phyloP scores from a whole-genome alignment of 2,888 invertebrate species.

The Orgyia antiqua region DNA sequence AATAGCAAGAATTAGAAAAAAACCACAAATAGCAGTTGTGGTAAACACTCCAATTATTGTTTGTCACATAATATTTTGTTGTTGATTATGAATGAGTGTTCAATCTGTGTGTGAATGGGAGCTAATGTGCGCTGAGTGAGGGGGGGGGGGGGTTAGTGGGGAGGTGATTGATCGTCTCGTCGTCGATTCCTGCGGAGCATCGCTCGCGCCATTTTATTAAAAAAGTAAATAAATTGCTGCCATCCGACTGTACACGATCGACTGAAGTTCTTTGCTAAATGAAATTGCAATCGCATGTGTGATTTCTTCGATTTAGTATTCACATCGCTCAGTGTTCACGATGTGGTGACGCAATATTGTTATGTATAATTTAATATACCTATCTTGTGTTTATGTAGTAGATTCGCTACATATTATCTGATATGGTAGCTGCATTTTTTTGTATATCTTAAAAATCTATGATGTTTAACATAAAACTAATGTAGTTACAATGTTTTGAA shows the following conservation, averaged over 20 bases:
- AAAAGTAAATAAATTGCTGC: constrained; percentile 29
- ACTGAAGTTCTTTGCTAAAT: constrained; percentile 16
- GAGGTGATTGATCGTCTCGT: constrained; percentile 23
- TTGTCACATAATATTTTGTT: constrained; percentile 3
- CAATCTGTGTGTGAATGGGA: constrained; percentile 4
- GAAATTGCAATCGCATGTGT: constrained; percentile 13
- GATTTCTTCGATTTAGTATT: not conserved
- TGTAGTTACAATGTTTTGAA: too few species aligned
- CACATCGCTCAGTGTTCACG: too few species aligned
- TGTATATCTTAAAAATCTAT: too few species aligned
- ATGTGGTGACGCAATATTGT: too few species aligned
- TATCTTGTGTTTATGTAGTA: too few species aligned
- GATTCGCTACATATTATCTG: too few species aligned
- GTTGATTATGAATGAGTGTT: constrained; percentile 6
- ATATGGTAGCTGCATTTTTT: too few species aligned
- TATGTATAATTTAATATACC: too few species aligned
- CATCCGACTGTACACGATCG: constrained; percentile 18
- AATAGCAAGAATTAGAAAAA: too few species aligned
- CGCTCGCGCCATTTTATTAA: constrained; percentile 25
- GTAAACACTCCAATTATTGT: too few species aligned
- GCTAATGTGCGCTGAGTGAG: constrained; percentile 5
- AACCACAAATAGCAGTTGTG: too few species aligned
- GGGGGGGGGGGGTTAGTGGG: not conserved
- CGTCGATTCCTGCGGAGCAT: constrained; percentile 13
- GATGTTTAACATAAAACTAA: too few species aligned